phyloP scores from a whole-genome alignment of 2,888 invertebrate species.

The Desoria tigrina region DNA sequence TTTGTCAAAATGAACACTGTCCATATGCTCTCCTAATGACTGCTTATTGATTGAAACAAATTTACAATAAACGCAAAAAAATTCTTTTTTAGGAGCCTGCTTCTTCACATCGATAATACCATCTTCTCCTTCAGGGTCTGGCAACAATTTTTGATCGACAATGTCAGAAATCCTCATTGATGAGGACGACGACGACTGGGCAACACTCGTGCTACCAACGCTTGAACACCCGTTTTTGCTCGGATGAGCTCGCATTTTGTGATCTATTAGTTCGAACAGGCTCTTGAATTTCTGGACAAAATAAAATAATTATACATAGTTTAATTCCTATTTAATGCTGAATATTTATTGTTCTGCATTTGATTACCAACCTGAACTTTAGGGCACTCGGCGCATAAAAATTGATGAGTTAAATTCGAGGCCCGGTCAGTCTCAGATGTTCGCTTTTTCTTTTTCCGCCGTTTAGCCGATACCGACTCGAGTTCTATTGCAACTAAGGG shows the following conservation, averaged over 20 bases:
- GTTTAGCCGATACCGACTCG: slow-evolving; percentile 4
- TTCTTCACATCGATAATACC: background rate
- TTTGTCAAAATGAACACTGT: slow-evolving; percentile 42
- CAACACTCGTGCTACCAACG: slow-evolving; percentile 7
- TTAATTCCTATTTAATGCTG: no score
- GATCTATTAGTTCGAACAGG: slow-evolving; percentile 44
- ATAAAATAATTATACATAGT: background rate
- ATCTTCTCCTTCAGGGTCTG: background rate
- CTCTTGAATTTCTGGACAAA: slow-evolving; percentile 37
- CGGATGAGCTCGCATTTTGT: slow-evolving; percentile 40
- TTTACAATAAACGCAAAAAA: slow-evolving; percentile 49
- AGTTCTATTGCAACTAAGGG: slow-evolving; percentile 6
- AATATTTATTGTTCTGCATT: background rate
- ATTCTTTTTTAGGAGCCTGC: slow-evolving; percentile 31
- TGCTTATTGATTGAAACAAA: slow-evolving; percentile 37
- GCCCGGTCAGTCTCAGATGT: background rate
- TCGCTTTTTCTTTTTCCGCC: slow-evolving; percentile 8
- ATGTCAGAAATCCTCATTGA: background rate
- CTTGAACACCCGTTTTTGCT: slow-evolving; percentile 16
- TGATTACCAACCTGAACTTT: slow-evolving; percentile 27
- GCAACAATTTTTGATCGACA: background rate
- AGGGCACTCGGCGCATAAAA: slow-evolving; percentile 42
- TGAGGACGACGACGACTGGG: slow-evolving; percentile 2
- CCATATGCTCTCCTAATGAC: slow-evolving; percentile 39
- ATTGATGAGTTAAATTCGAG: slow-evolving; percentile 21